Percentiles rank a stretch among this genome's conserved stretches.
These are phyloP conservation scores for Podiceps cristatus DNA, from an alignment of 2,113 vertebrate species.

Conservation along the genomic window DNA sequence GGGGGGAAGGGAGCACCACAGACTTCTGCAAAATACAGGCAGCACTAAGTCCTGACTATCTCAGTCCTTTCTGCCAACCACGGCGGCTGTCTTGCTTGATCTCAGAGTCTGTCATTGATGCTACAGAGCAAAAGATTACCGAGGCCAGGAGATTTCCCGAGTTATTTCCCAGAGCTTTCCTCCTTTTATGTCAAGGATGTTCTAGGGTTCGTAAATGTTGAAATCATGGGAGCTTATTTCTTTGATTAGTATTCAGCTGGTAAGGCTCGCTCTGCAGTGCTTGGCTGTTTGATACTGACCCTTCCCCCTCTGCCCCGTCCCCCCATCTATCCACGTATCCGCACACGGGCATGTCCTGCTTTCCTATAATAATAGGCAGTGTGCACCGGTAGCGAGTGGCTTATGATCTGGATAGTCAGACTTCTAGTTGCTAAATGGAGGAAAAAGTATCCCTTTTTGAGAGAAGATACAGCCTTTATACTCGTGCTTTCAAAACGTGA, in stretches of 20 bases:
- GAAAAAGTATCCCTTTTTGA: not conserved
- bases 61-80: not conserved
- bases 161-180: slow-evolving; percentile 5
- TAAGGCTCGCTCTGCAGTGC: slow-evolving; percentile 73
- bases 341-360: not conserved
- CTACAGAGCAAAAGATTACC: not conserved
- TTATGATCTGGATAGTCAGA: not conserved
- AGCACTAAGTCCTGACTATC: not conserved
- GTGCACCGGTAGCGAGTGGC: not conserved
- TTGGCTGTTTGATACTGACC: slow-evolving; percentile 62
- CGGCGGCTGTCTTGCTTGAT: not conserved
- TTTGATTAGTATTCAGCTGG: slow-evolving; percentile 80
- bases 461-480: not conserved
- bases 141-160: not conserved
- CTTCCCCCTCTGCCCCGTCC: not conserved
- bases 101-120: not conserved
- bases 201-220: slow-evolving; percentile 35
- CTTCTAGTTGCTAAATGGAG: not conserved
- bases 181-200: not conserved
- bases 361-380: not conserved
- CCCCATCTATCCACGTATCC: not conserved
- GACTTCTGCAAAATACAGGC: not conserved
- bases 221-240: slow-evolving; percentile 1
- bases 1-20: slow-evolving; percentile 34
- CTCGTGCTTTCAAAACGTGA: slow-evolving; percentile 38